These are phyloP conservation scores for Bradypus variegatus DNA, from an alignment of 2,797 vertebrate species.

Conservation along the genomic window DNA sequence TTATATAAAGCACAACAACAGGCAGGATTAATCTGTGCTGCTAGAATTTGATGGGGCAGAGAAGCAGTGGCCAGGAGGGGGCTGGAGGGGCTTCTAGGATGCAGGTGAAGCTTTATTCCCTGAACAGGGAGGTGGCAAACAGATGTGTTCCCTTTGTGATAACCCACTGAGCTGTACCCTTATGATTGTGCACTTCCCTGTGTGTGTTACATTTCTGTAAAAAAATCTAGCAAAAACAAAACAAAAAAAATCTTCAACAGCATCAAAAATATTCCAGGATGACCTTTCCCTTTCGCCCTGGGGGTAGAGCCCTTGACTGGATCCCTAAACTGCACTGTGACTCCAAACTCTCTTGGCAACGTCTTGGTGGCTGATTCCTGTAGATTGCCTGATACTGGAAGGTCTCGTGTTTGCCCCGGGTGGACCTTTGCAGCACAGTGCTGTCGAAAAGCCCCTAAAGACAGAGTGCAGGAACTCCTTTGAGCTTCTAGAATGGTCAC, in stretches of 20 bases:
- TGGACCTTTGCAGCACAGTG: not conserved
- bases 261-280: not conserved
- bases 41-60: not conserved
- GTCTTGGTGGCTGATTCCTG: not conserved
- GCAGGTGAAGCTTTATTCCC: not conserved
- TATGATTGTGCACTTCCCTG: not conserved
- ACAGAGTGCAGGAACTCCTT: not conserved
- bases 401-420: accelerated
- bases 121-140: not conserved
- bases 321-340: not conserved
- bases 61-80: not conserved
- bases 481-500: not conserved
- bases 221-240: not conserved
- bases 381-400: not conserved
- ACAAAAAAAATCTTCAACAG: not conserved
- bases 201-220: not conserved
- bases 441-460: not conserved
- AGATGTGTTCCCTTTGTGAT: not conserved
- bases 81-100: not conserved
- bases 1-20: not conserved
- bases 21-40: not conserved
- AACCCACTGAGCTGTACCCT: not conserved
- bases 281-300: not conserved
- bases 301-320: not conserved
- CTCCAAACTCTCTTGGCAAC: not conserved